Evolutionary conservation across 2,888 invertebrate genomes (phyloP).

Genomic region (Lasioglossum calceatum): DNA sequence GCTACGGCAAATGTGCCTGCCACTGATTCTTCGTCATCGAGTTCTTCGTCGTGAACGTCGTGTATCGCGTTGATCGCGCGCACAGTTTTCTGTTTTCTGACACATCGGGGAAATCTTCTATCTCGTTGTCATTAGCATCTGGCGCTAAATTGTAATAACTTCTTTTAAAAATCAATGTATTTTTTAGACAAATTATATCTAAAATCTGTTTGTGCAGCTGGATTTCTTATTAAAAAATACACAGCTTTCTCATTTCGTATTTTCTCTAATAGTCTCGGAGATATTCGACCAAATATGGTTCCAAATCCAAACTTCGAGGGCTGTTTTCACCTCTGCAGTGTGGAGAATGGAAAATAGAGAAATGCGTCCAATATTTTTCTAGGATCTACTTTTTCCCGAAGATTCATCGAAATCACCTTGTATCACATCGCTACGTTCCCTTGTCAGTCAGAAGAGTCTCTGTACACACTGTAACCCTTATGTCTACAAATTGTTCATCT

Average conservation of each 20-base stretch:
- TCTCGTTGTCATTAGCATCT: background rate
- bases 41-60: background rate
- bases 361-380: background rate
- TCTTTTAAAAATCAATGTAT: background rate
- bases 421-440: background rate
- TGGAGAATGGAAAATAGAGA: background rate
- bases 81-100: background rate
- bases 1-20: background rate
- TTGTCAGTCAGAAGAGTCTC: background rate
- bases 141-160: background rate
- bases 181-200: background rate
- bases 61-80: background rate
- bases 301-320: background rate
- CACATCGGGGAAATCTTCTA: background rate
- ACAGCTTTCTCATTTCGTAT: background rate
- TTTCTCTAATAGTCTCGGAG: background rate
- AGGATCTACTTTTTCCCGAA: background rate
- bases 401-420: background rate
- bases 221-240: background rate
- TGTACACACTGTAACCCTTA: background rate
- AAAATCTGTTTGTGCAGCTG: background rate
- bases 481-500: background rate
- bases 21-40: constrained; percentile 1
- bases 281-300: background rate
- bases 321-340: background rate